Conservation (phyloP, 2,113 vertebrate genomes). For the Neomonachus schauinslandi region DNA sequence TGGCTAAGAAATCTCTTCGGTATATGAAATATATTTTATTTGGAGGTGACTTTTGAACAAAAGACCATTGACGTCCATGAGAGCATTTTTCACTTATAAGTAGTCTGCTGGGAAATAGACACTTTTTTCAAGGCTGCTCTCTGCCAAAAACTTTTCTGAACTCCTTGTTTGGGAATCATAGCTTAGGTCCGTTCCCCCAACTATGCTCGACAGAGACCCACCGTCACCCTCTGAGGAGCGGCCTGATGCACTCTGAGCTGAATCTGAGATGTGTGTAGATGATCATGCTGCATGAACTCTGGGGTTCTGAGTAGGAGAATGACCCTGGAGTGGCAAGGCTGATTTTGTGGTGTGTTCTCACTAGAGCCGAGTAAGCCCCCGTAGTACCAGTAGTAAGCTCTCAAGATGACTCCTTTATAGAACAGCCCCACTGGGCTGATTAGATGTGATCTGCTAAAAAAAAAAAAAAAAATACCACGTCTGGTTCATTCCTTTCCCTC, state of each 20-base stretch:
- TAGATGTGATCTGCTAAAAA: neutral
- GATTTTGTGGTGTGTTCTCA: neutral
- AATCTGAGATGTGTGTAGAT: rapidly evolving
- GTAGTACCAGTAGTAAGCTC: neutral
- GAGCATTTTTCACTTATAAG: neutral
- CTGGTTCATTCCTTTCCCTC: neutral
- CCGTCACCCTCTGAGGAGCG: neutral
- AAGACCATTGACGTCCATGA: neutral
- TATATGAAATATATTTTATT: slow-evolving; percentile 43
- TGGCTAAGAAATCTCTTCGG: neutral
- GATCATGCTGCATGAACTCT: neutral
- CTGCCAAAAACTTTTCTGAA: neutral
- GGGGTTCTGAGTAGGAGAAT: neutral
- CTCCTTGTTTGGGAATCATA: neutral
- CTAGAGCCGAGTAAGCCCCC: neutral
- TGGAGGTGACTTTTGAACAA: slow-evolving; percentile 10
- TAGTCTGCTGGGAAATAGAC: neutral
- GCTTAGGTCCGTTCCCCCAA: neutral
- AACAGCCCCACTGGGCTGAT: neutral
- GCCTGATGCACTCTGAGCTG: neutral
- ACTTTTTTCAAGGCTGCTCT: neutral
- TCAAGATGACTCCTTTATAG: neutral
- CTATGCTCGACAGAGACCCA: neutral
- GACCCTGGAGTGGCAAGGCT: neutral
- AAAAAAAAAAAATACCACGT: neutral